phyloP scores from a whole-genome alignment of 2,888 invertebrate species.

The Andrena haemorrhoa region DNA sequence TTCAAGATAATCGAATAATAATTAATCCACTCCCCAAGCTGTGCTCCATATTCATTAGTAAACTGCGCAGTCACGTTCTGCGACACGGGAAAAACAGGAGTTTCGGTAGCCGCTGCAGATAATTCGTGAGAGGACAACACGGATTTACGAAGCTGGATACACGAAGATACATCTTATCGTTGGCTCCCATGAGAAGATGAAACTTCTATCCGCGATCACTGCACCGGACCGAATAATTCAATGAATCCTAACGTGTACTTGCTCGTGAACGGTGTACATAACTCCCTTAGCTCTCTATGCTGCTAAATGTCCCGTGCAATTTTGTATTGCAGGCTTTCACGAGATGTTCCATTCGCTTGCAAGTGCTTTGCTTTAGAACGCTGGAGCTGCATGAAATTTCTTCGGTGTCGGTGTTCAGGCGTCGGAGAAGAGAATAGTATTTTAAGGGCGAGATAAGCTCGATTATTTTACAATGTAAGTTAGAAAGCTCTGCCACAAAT shows the following conservation, averaged over 20 bases:
- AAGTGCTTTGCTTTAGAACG: too few relatives aligned
- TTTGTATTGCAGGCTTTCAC: too few relatives aligned
- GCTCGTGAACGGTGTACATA: background rate
- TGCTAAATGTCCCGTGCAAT: too few relatives aligned
- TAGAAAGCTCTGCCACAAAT: too few relatives aligned
- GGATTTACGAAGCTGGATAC: slow-evolving; percentile 41
- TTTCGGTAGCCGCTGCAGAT: slow-evolving; percentile 10
- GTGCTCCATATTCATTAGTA: slow-evolving; percentile 59
- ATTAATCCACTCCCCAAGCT: slow-evolving; percentile 48
- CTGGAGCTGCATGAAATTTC: too few relatives aligned
- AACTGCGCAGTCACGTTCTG: slow-evolving; percentile 45
- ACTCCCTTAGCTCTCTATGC: too few relatives aligned
- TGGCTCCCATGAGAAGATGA: slow-evolving; percentile 11
- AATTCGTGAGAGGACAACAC: slow-evolving; percentile 39
- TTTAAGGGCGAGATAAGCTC: too few relatives aligned
- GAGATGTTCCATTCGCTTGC: too few relatives aligned
- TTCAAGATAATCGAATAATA: slow-evolving; percentile 60
- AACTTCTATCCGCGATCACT: slow-evolving; percentile 36
- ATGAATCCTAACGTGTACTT: slow-evolving; percentile 31
- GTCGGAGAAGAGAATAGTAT: too few relatives aligned
- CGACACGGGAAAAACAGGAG: slow-evolving; percentile 45
- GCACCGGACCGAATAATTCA: slow-evolving; percentile 55
- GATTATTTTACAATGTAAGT: too few relatives aligned
- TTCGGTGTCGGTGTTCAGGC: too few relatives aligned
- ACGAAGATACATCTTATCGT: slow-evolving; percentile 22